Evolutionary conservation across 2,797 vertebrate genomes (phyloP), one percentile per base, ranked within the genome.

Genomic region (Typhlichthys subterraneus): DNA sequence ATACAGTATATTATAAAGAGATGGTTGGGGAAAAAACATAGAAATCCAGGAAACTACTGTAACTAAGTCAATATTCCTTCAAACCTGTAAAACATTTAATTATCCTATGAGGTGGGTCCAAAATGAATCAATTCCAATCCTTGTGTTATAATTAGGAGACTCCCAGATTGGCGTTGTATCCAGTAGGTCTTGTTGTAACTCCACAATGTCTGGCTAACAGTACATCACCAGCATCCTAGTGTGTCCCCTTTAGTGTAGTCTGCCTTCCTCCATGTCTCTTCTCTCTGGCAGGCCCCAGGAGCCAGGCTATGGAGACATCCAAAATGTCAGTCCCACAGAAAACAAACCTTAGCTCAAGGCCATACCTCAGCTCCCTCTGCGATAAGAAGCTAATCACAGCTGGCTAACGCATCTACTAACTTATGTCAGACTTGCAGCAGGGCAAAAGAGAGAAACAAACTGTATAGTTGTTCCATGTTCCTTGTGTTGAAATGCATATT

Each of bases 351-450:
- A 57, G 68, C 59, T 69, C 67, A 60, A 66, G 84, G 85, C 73
- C 80, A 45, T 11, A 61, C 73, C 70, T 74, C 75, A 70, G 63
- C 59, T 53, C 54, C 14, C 57, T 61, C 57, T 61, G 46, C 62
- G 82, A 85, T 84, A 84, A 67, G 51, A 71, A n/a, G 38, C 63
- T 83, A 81, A 83, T 76, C 23, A 29, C 23, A 23, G 23, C 23
- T 23, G 23, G 23, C 23, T 29, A 29, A 29, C 3, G 23, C 23
- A 2, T 23, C 23, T 23, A 23, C 23, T 29, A 29, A 29, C 23
- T 4, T 29, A 29, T 29, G 23, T 29, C 23, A 29, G 23, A 29
- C 23, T 29, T 29, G 23, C 23, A 61, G 76, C 6, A 38, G 33
- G 33, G 33, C 6, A 38, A 38, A 9, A 9, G 33, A 38, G 33